Evolutionary conservation across 2,888 invertebrate genomes (phyloP).

Genomic region (Anagyrus pseudococci): DNA sequence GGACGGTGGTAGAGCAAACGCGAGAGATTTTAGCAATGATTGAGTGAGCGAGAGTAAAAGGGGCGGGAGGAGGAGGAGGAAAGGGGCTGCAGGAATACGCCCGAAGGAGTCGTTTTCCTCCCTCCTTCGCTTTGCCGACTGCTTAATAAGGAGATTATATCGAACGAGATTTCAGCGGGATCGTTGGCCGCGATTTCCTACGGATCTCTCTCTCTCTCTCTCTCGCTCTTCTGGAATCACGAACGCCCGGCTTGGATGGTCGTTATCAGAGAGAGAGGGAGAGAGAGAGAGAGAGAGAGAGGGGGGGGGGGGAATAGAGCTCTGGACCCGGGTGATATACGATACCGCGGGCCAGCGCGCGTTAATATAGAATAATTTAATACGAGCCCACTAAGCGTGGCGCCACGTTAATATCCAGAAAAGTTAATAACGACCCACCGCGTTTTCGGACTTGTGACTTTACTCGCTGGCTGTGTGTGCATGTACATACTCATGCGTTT

Average conservation of each 20-base stretch:
- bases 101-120: no score
- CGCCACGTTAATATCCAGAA: neutral
- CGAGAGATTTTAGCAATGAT: neutral
- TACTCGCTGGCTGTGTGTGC: neutral
- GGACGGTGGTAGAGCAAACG: no score
- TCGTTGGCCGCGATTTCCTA: slow-evolving; percentile 10
- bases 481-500: neutral
- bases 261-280: neutral
- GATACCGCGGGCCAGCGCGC: neutral
- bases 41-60: neutral
- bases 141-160: slow-evolving; percentile 16
- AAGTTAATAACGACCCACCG: neutral
- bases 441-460: slow-evolving; percentile 4
- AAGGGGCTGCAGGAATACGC: no score
- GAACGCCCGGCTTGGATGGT: no score
- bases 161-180: no score
- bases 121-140: no score
- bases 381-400: neutral
- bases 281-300: neutral
- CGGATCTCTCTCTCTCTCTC: no score
- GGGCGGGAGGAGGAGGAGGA: neutral
- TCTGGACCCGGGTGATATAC: neutral
- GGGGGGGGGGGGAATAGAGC: neutral
- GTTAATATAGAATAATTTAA: slow-evolving; percentile 13
- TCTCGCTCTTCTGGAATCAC: no score